These are phyloP conservation scores for Drepana arcuata DNA, from an alignment of 1,140 invertebrate genomes.

Conservation along the genomic window DNA sequence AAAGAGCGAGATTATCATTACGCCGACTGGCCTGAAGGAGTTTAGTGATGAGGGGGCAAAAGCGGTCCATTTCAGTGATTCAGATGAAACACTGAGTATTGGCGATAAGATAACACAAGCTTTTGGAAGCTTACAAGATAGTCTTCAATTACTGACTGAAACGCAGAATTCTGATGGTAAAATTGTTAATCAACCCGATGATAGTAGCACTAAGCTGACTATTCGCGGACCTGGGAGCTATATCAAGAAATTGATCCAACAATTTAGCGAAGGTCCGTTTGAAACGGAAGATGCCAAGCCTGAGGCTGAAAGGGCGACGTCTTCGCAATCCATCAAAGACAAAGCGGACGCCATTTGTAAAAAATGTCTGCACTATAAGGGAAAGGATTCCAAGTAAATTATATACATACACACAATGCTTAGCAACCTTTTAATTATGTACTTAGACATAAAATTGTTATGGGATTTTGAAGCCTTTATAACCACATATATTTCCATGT, in stretches of 20 bases:
- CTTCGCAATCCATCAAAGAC: conserved; percentile 46
- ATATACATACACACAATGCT: no score
- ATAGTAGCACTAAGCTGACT: conserved; percentile 39
- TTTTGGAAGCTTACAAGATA: conserved; percentile 46
- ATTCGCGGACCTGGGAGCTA: conserved; percentile 60
- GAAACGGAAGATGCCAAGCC: conserved; percentile 46
- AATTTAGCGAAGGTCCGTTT: conserved; percentile 65
- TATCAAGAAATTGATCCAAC: conserved; percentile 64
- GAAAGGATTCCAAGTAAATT: no score
- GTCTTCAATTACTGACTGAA: conserved; percentile 28
- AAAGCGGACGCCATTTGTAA: conserved; percentile 67
- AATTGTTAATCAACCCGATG: conserved; percentile 21
- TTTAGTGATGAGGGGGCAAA: conserved; percentile 23
- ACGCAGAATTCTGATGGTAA: conserved; percentile 17
- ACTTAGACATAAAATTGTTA: no score
- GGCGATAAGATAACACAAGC: conserved; percentile 41
- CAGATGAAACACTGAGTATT: conserved; percentile 47
- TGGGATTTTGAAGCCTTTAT: no score
- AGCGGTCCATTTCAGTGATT: conserved; percentile 29
- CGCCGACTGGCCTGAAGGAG: conserved; percentile 45
- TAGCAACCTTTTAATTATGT: no score
- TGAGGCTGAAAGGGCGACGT: conserved; percentile 39
- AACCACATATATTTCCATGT: no score
- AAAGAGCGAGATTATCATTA: conserved; percentile 56
- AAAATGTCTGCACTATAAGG: conserved; percentile 70